A percentile compares a stretch with the other conserved stretches of the same genome.
These are phyloP conservation scores for Pitta sordida DNA, from an alignment of 2,113 vertebrate genomes.

Conservation along the genomic window DNA sequence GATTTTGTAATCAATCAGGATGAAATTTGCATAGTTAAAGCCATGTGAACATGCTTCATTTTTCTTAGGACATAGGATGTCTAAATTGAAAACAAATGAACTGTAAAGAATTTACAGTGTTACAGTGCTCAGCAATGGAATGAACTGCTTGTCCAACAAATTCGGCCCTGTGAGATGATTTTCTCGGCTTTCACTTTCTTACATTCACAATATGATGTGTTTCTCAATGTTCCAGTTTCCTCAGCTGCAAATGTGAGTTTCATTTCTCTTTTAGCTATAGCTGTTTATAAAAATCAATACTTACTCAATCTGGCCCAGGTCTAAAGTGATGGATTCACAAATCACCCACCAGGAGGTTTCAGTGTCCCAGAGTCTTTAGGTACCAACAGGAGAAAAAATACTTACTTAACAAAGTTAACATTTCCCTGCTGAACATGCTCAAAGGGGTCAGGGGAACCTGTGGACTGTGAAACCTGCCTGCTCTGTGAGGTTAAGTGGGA, in stretches of 20 bases:
- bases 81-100: neutral
- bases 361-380: neutral
- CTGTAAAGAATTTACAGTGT: neutral
- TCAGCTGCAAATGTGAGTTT: neutral
- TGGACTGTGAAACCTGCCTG: neutral
- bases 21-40: neutral
- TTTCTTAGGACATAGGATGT: neutral
- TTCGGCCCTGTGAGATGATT: neutral
- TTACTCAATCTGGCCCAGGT: neutral
- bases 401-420: neutral
- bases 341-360: neutral
- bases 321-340: neutral
- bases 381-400: neutral
- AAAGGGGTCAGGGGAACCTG: neutral
- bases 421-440: neutral
- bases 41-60: neutral
- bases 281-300: neutral
- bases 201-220: neutral
- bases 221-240: neutral
- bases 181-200: neutral
- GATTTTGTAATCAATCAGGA: neutral
- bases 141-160: neutral
- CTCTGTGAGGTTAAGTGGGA: neutral
- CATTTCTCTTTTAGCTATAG: neutral
- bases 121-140: neutral